Percentiles rank a stretch among this genome's conserved stretches.
Conservation (phyloP, 30 jellyfish, hydroid and myxozoan genomes). For the Pelagia noctiluca region DNA sequence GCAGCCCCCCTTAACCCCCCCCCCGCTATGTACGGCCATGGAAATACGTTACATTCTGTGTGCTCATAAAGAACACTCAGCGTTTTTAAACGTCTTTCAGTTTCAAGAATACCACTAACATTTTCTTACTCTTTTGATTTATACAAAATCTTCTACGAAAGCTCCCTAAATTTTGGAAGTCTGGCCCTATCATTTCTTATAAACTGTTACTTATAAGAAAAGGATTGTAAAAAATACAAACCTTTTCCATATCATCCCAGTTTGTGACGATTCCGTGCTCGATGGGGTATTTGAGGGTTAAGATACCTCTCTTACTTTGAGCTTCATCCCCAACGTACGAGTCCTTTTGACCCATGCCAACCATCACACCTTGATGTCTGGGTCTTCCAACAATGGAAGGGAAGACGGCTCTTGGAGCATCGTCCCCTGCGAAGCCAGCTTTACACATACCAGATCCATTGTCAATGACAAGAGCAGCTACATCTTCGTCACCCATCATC, state of each 20-base stretch:
- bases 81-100: too few species aligned
- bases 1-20: too few species aligned
- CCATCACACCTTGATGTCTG: slow-evolving; percentile 99
- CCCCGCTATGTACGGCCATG: too few species aligned
- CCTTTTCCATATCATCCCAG: slow-evolving; percentile 99
- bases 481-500: slow-evolving; percentile 80
- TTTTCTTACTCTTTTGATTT: too few species aligned
- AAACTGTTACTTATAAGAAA: too few species aligned
- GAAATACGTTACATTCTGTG: too few species aligned
- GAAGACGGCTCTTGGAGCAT: slow-evolving; percentile 99
- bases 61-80: too few species aligned
- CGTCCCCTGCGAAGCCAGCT: slow-evolving; percentile 99
- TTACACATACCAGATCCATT: slow-evolving; percentile 98
- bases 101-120: too few species aligned
- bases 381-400: slow-evolving; percentile 99
- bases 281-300: slow-evolving; percentile 96
- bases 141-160: too few species aligned
- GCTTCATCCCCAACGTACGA: slow-evolving; percentile 99
- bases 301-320: slow-evolving; percentile 97
- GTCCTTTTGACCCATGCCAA: slow-evolving; percentile 99
- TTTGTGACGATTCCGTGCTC: slow-evolving; percentile 99
- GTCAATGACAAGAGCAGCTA: slow-evolving; percentile 83
- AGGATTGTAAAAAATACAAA: background rate
- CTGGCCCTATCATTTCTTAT: too few species aligned
- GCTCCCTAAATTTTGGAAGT: too few species aligned